These are phyloP conservation scores for Pleuronectes platessa DNA, from an alignment of 2,113 vertebrate genomes.

Conservation along the genomic window DNA sequence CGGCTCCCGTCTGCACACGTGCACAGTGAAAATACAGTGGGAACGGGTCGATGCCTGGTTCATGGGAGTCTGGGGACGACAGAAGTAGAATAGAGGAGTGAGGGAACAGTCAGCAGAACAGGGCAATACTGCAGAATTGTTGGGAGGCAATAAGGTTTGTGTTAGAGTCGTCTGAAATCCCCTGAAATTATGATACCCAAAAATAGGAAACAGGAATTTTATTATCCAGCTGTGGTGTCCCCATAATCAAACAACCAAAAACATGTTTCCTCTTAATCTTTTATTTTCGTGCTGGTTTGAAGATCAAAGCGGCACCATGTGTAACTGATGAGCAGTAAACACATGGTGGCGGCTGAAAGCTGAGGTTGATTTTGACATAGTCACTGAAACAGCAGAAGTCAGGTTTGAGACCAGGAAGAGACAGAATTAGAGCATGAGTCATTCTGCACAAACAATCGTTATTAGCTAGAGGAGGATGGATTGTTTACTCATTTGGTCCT, in stretches of 20 bases:
- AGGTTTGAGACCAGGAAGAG: conserved; percentile 41
- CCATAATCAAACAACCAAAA: conserved; percentile 52
- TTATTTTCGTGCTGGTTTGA: conserved; percentile 43
- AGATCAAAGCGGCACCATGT: conserved; percentile 60
- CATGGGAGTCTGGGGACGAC: conserved; percentile 89
- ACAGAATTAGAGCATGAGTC: conserved; percentile 66
- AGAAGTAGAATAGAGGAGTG: neutral
- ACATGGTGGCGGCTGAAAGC: conserved; percentile 51
- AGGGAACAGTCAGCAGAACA: neutral
- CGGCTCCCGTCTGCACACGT: conserved; percentile 91
- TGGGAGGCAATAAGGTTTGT: neutral
- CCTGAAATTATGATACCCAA: neutral
- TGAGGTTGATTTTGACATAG: conserved; percentile 45
- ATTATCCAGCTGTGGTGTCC: conserved; percentile 28
- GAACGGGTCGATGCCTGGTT: conserved; percentile 97
- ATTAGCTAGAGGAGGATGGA: conserved; percentile 40
- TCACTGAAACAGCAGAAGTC: conserved; percentile 45
- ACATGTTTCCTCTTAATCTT: conserved; percentile 39
- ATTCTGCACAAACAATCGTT: conserved; percentile 48
- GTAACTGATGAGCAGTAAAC: conserved; percentile 55
- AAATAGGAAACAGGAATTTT: neutral
- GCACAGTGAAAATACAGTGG: conserved; percentile 97
- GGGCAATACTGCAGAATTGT: neutral
- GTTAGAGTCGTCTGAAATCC: neutral
- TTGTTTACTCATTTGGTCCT: conserved; percentile 16